These are phyloP conservation scores for Osmerus eperlanus DNA, from an alignment of 2,113 vertebrate genomes.

Conservation along the genomic window DNA sequence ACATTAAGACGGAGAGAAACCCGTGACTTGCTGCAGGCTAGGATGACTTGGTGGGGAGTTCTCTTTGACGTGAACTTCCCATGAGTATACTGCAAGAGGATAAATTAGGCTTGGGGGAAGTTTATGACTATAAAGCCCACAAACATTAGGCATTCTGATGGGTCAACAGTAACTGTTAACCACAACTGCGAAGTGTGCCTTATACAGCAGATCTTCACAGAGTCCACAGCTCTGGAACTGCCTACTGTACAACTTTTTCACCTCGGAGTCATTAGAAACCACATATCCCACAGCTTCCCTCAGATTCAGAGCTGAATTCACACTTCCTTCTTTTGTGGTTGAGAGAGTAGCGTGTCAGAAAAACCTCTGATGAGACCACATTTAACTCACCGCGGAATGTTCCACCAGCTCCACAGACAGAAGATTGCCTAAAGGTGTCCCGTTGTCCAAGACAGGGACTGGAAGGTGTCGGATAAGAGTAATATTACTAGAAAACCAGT, in stretches of 20 bases:
- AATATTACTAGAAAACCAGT: no score
- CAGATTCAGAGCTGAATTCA: not conserved
- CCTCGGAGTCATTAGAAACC: constrained; percentile 8
- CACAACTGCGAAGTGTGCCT: not conserved
- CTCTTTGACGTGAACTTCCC: not conserved
- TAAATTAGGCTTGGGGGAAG: no score
- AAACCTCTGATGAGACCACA: constrained; percentile 8
- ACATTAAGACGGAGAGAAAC: not conserved
- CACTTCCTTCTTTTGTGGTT: constrained; percentile 33
- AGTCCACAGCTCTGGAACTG: not conserved
- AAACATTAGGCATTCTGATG: not conserved
- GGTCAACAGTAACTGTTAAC: not conserved
- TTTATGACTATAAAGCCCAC: not conserved
- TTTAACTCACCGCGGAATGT: not conserved
- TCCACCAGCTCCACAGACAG: not conserved
- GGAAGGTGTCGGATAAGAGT: not conserved
- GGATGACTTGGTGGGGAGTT: not conserved
- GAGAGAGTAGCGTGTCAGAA: not conserved
- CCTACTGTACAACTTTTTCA: constrained; percentile 6
- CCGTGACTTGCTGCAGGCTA: not conserved
- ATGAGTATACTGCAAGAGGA: not conserved
- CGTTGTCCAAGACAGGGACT: not conserved
- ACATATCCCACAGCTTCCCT: constrained; percentile 27
- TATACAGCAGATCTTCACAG: not conserved
- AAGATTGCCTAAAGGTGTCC: not conserved